These are phyloP conservation scores for Scophthalmus maximus DNA, from an alignment of 2,113 vertebrate genomes.

Conservation along the genomic window DNA sequence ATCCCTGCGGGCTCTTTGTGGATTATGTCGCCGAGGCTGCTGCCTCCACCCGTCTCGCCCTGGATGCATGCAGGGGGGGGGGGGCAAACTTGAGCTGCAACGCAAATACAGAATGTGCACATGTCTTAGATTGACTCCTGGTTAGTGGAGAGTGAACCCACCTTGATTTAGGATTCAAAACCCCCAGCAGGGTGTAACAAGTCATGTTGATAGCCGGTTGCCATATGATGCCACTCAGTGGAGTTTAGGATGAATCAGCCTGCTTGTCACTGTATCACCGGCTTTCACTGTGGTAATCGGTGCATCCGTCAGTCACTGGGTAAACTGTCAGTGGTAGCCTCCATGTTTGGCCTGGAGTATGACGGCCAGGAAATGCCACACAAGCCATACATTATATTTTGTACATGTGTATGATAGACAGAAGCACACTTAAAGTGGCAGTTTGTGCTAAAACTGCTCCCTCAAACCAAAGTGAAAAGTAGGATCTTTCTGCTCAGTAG, in stretches of 20 bases:
- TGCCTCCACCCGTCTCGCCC: conserved; percentile 25
- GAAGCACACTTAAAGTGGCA: conserved; percentile 17
- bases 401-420: conserved; percentile 41
- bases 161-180: background rate
- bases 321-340: conserved; percentile 5
- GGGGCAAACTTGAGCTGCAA: background rate
- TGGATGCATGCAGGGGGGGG: background rate
- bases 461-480: no score
- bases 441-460: conserved; percentile 12
- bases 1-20: conserved; percentile 66
- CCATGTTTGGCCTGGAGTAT: conserved; percentile 13
- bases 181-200: background rate
- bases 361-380: conserved; percentile 18
- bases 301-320: conserved; percentile 48
- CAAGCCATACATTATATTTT: conserved; percentile 9
- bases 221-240: background rate
- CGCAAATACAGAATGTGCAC: no score
- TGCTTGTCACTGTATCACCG: conserved; percentile 3
- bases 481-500: no score
- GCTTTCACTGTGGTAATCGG: conserved; percentile 34
- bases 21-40: conserved; percentile 38
- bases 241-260: conserved; percentile 12
- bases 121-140: background rate
- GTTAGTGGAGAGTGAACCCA: background rate
- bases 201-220: background rate